A percentile compares a stretch with the other conserved stretches of the same genome.
These are phyloP conservation scores for Sminthurides aquaticus DNA, from an alignment of 2,888 invertebrate species.

Conservation along the genomic window DNA sequence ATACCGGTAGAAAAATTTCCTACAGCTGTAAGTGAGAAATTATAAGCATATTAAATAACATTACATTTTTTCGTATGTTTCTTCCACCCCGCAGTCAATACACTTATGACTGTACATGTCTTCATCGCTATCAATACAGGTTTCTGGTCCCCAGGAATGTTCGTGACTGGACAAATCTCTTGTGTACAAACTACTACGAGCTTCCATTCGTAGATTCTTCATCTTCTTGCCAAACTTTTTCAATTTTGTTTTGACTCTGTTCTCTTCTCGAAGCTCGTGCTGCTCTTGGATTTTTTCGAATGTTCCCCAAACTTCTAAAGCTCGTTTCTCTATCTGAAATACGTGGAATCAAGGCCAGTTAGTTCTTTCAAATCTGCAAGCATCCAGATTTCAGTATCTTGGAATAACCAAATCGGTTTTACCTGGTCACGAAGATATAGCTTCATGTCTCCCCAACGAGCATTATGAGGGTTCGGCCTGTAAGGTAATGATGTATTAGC, in stretches of 20 bases:
- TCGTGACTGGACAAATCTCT: constrained; percentile 62
- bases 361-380: too few species aligned
- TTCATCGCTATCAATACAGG: constrained; percentile 61
- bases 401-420: too few species aligned
- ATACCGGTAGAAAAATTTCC: too few species aligned
- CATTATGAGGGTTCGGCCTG: constrained; percentile 88
- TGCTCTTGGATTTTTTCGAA: constrained; percentile 67
- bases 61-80: constrained; percentile 92
- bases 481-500: too few species aligned
- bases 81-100: constrained; percentile 65
- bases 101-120: constrained; percentile 77
- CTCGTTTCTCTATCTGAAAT: constrained; percentile 61
- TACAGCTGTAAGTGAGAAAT: too few species aligned
- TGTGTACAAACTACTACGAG: constrained; percentile 75
- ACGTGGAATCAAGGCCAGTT: too few species aligned
- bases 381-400: too few species aligned
- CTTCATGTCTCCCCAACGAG: constrained; percentile 91
- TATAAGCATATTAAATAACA: too few species aligned
- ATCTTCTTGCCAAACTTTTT: constrained; percentile 76
- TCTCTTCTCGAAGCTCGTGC: constrained; percentile 61
- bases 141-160: constrained; percentile 68
- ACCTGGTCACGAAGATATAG: constrained; percentile 82
- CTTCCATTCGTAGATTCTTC: constrained; percentile 70
- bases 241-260: constrained; percentile 60
- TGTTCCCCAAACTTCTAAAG: constrained; percentile 76